phyloP scores from a whole-genome alignment of 1,140 invertebrate genomes.

The Nymphalis io region DNA sequence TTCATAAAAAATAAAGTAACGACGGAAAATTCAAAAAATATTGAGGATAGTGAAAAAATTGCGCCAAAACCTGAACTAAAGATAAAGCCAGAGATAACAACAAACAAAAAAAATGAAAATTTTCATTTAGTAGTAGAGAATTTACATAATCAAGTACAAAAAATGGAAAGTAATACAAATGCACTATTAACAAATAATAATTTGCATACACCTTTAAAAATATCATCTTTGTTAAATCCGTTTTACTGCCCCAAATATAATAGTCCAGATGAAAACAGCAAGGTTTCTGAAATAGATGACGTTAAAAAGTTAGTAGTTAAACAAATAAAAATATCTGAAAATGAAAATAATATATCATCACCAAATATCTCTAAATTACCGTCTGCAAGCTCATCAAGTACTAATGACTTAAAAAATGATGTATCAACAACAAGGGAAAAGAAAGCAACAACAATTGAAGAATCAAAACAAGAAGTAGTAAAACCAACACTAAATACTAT shows the following conservation, averaged over 20 bases:
- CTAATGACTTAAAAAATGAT: neutral
- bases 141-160: slow-evolving; percentile 8
- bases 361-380: neutral
- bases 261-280: slow-evolving; percentile 8
- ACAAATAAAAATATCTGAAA: neutral
- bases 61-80: neutral
- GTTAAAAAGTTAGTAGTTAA: neutral
- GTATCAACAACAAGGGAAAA: neutral
- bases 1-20: neutral
- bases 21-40: neutral
- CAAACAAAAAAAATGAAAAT: slow-evolving; percentile 15
- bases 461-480: neutral
- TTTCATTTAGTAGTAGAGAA: slow-evolving; percentile 15
- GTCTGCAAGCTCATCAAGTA: neutral
- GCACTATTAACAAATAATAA: slow-evolving; percentile 15
- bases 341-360: neutral
- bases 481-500: slow-evolving; percentile 16
- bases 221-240: slow-evolving; percentile 69
- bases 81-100: neutral
- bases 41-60: neutral
- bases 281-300: slow-evolving; percentile 20
- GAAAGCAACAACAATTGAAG: neutral
- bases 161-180: neutral
- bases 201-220: slow-evolving; percentile 61
- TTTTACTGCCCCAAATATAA: slow-evolving; percentile 48